These are phyloP conservation scores for Cynoglossus semilaevis DNA, from an alignment of 2,113 vertebrate genomes.

Conservation along the genomic window DNA sequence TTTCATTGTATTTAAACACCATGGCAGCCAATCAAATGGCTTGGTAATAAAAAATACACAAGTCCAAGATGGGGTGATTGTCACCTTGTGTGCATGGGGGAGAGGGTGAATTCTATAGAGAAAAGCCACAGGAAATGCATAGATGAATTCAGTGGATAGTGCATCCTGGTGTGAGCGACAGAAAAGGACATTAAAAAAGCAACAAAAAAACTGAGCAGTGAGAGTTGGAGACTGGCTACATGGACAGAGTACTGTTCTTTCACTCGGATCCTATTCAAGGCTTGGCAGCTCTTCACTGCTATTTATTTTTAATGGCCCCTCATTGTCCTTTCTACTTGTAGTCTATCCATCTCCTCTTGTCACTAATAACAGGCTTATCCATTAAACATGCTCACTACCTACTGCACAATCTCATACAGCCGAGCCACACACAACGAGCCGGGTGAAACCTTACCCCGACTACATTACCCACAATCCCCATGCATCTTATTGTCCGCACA, in stretches of 20 bases:
- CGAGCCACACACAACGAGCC: constrained; percentile 33
- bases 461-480: constrained; percentile 45
- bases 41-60: too few species aligned
- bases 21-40: too few species aligned
- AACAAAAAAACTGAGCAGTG: constrained; percentile 12
- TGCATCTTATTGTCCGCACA: not conserved
- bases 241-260: constrained; percentile 34
- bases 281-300: constrained; percentile 50
- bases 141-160: constrained; percentile 8
- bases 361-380: constrained; percentile 59
- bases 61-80: too few species aligned
- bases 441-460: constrained; percentile 41
- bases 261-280: constrained; percentile 53
- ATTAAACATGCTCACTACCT: constrained; percentile 66
- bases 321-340: constrained; percentile 66
- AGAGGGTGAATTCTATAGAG: not conserved
- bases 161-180: constrained; percentile 11
- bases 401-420: constrained; percentile 32
- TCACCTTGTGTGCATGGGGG: too few species aligned
- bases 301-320: constrained; percentile 71
- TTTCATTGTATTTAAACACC: not conserved
- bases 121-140: constrained; percentile 7
- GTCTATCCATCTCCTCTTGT: constrained; percentile 61
- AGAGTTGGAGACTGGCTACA: constrained; percentile 39
- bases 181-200: constrained; percentile 3